Conservation (phyloP, 2,888 invertebrate genomes). For the Macrophya alboannulata region DNA sequence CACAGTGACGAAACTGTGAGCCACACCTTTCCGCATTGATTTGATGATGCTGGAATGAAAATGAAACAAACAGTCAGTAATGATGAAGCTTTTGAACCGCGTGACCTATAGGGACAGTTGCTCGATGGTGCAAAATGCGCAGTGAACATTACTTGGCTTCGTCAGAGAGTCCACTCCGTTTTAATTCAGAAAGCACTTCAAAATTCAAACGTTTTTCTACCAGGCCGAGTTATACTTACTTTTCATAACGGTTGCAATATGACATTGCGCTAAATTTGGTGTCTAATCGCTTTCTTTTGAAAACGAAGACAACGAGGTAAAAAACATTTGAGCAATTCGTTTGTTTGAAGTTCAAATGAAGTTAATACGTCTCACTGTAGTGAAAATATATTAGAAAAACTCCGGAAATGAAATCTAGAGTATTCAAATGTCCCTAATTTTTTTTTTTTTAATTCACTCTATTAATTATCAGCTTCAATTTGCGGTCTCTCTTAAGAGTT, state of each 20-base stretch:
- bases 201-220: background rate
- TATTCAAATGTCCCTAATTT: background rate
- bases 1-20: constrained; percentile 81
- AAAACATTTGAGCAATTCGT: background rate
- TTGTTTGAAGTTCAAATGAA: background rate
- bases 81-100: background rate
- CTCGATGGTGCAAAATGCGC: background rate
- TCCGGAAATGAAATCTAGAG: background rate
- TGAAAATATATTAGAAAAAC: background rate
- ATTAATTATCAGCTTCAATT: background rate
- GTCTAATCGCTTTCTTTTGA: background rate
- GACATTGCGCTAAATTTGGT: background rate
- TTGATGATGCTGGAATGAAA: constrained; percentile 66
- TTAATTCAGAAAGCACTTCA: background rate
- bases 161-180: background rate
- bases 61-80: background rate
- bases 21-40: constrained; percentile 80
- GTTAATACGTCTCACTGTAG: background rate
- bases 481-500: background rate
- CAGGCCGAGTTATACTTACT: background rate
- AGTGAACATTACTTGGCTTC: too few relatives aligned
- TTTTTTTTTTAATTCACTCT: background rate
- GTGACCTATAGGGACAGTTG: background rate
- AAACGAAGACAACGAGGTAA: background rate
- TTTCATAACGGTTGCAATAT: background rate